Evolutionary conservation across 2,113 vertebrate species (phyloP), one percentile per base, ranked within the genome.

Genomic region (Neolamprologus caudopunctatus): DNA sequence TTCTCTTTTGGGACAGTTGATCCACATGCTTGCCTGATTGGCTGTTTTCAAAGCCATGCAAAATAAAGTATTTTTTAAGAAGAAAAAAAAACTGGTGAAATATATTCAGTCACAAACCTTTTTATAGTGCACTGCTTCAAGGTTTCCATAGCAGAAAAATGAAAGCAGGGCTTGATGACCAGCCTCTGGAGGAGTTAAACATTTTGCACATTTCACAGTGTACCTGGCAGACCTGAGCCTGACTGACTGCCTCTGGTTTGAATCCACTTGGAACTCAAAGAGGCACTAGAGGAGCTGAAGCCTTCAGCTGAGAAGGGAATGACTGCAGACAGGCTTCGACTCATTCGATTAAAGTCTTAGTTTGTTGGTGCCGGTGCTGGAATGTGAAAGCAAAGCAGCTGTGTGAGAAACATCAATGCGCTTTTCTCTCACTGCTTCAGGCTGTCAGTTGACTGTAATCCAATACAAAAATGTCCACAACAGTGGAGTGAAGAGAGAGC

Each of bases 351-450:
- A 82, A 84, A 82, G 68, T 78, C 40, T 83, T 47, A 11, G 17
- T 51, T 37, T 80, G 54, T 53, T 42, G 57, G 26, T 31, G 31
- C 8, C 6, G 8, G 19, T 79, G 37, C n/a, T 53, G 40, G 21
- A 89, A 35, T 61, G 61, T 71, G 28, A 83, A 82, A 86, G 53
- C 61, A 42, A 80, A 42, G 71, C 68, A 28, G 79, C 55, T 16
- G 14, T 86, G 84, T 90, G 85, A 92, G 89, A 88, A 92, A 82
- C 85, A 51, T 92, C 83, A 80, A 82, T 83, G 33, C 47, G 51
- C 82, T 84, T 89, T 68, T 87, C 53, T 92, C 90, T 85, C 85
- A 63, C 80, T 51, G 79, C 51, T 31, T 58, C 24, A 85, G 73
- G 53, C 79, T 68, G 16, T 21, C 28, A 21, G 80, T 82, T 51